Evolutionary conservation across 2,113 vertebrate species (phyloP), one percentile per base, ranked within the genome.

Genomic region (Phasianus colchicus): DNA sequence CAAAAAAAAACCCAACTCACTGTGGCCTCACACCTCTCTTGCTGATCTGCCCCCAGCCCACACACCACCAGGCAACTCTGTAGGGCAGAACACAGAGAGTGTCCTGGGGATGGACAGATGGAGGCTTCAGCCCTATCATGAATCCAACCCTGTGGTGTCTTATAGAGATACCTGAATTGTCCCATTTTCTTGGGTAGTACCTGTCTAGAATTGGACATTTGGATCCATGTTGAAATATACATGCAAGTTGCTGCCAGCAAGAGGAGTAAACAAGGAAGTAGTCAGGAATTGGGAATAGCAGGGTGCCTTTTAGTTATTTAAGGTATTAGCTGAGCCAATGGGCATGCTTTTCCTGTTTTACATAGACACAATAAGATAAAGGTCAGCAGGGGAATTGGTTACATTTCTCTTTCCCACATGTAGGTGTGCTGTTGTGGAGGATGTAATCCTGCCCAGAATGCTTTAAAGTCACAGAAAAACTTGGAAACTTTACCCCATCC

Each of bases 281-380:
- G 92, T 89, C 81, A 90, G 94, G 86, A 95, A 74, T 64, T 58
- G 47, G 93, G 76, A 92, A 67, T 83, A 86, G 92, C 75, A 93
- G 93, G 65, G 84, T 94, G 88, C 60, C 89, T 97, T 86, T 87
- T 29, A 76, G 95, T 91, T 88, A 93, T 94, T 92, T 80, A 91
- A 91, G 92, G 87, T 91, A 77, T 76, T 88, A 85, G 60, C 82
- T 88, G 79, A 83, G 78, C 87, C 92, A 86, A 74, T 75, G 84
- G 86, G 78, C 67, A 94, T 1, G 55, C 70, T 94, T 79, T 97
- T 95, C 96, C 94, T 95, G 93, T 95, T 94, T 94, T 74, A 96
- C 95, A 89, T 43, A 91, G 91, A 64, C 84, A 96, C 91, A 95
- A 84, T 96, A 63, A 93, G 76, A 94, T 92, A 96, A 94, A 97